phyloP scores from a whole-genome alignment of 2,888 invertebrate species.

The Agonum fuliginosum region DNA sequence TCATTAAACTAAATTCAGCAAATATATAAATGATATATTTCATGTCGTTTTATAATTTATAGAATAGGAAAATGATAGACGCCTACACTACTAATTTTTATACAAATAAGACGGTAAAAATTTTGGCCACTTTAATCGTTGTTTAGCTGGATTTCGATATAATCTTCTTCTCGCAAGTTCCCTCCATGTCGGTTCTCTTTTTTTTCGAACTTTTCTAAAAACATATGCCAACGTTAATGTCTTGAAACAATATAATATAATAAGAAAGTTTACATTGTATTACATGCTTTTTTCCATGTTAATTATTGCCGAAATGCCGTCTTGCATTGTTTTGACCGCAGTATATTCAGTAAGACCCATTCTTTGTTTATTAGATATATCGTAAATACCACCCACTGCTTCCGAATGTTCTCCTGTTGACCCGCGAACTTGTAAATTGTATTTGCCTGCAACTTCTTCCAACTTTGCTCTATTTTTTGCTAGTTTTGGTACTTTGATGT shows the following conservation, averaged over 20 bases:
- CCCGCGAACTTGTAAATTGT: conserved; percentile 77
- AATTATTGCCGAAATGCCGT: conserved; percentile 78
- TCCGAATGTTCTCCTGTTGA: conserved; percentile 79
- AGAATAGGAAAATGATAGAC: too few relatives aligned
- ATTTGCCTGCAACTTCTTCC: conserved; percentile 76
- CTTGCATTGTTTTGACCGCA: conserved; percentile 79
- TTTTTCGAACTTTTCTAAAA: neutral
- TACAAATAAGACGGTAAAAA: conserved; percentile 16
- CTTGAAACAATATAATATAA: neutral
- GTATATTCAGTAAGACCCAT: conserved; percentile 80
- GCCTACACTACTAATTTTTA: conserved; percentile 22
- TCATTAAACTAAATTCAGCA: too few relatives aligned
- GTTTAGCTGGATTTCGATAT: neutral
- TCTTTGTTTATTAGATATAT: conserved; percentile 80
- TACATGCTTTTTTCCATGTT: conserved; percentile 73
- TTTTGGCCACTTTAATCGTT: conserved; percentile 16
- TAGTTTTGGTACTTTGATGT: conserved; percentile 80
- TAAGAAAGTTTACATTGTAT: conserved; percentile 1
- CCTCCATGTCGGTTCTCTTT: conserved; percentile 25
- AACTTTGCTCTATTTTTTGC: conserved; percentile 74
- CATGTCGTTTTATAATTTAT: too few relatives aligned
- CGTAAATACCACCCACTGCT: conserved; percentile 77
- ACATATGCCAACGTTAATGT: neutral
- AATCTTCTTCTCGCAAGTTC: conserved; percentile 20
- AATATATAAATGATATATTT: too few relatives aligned